Conservation (phyloP, 2,797 vertebrate genomes). For the Selene dorsalis region DNA sequence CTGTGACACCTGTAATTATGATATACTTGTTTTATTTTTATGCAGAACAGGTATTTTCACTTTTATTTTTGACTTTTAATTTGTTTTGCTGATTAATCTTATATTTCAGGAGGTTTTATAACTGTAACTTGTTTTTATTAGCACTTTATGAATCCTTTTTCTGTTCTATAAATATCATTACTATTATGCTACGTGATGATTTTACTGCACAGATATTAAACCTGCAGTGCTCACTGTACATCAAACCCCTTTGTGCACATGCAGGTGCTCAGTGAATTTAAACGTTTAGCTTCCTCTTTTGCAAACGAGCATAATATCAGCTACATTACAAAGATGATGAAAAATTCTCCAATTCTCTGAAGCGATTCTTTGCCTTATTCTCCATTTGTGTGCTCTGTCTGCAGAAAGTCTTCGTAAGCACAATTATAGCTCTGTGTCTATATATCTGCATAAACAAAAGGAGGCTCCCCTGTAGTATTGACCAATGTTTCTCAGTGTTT, state of each 20-base stretch:
- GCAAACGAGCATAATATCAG: neutral
- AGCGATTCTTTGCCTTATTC: neutral
- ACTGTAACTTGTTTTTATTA: neutral
- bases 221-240: neutral
- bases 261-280: constrained; percentile 3
- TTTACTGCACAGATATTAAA: neutral
- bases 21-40: neutral
- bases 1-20: neutral
- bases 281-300: neutral
- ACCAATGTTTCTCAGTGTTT: constrained; percentile 40
- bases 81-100: neutral
- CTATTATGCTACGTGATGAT: neutral
- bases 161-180: neutral
- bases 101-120: neutral
- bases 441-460: constrained; percentile 17
- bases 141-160: too few relatives aligned
- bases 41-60: neutral
- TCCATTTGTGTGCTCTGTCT: neutral
- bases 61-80: neutral
- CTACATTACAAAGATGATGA: neutral
- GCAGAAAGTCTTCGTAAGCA: constrained; percentile 14
- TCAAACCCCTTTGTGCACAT: neutral
- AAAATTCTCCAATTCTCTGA: neutral
- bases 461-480: constrained; percentile 22
- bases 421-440: constrained; percentile 18